Evolutionary conservation across 2,113 vertebrate genomes (phyloP), one percentile per base, ranked within the genome.

Genomic region (Scatophagus argus): DNA sequence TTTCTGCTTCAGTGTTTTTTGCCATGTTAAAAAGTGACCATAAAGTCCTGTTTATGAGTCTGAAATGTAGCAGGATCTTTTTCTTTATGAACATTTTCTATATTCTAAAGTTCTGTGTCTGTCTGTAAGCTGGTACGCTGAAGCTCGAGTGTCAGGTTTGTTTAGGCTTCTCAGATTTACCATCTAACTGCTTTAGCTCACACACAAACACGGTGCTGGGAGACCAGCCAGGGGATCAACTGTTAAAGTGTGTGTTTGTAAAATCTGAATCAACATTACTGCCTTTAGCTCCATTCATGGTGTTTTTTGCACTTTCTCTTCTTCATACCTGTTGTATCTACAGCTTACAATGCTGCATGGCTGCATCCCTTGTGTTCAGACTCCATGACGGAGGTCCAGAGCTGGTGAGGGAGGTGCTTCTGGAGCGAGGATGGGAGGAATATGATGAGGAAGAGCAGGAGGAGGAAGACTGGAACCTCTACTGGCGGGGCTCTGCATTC

Each of bases 351-450:
- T 62, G 74, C 70, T 62, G n/a, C 67, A 89, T 91, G 89, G 85
- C 83, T 32, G 64, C 85, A 2, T 47, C 94, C 0, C 86, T 94
- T 67, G 94, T 95, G 58, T 96, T 96, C 82, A 89, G 92, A 19
- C 87, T 95, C 10, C 94, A 95, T 0, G 89, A 94, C 2, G 81
- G 74, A 8, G 88, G 84, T 3, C 95, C 95, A 0, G 59, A 84
- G 41, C 77, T 95, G 72, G 90, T 96, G 43, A 92, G 93, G 36
- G 93, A 96, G 14, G 94, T 96, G 59, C 93, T 96, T 4, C 84
- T 96, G 81, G 95, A 97, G 90, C 91, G 93, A 0, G 94, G 94
- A 0, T 96, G 96, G 96, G 81, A 85, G 51, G 93, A 94, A 41
- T 95, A 94, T 21, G 79, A 95, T 8, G 67, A 84, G 9, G 72